Evolutionary conservation across 2,113 vertebrate species (phyloP).

Genomic region (Herpailurus yagouaroundi): DNA sequence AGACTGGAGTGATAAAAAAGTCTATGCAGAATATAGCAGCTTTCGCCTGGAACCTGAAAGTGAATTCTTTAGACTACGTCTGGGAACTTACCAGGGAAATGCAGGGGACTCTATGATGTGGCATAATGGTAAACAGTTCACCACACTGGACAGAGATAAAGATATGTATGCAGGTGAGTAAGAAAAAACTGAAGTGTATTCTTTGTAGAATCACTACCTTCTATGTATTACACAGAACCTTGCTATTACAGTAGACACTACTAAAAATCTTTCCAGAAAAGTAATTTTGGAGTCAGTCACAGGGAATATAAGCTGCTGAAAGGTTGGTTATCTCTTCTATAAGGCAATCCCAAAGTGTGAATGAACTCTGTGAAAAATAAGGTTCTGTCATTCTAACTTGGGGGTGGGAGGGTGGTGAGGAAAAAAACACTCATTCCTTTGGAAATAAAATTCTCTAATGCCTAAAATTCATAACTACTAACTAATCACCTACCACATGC

Average conservation of each 20-base stretch:
- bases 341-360: background rate
- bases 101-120: constrained; percentile 97
- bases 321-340: background rate
- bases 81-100: constrained; percentile 97
- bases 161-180: constrained; percentile 94
- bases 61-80: constrained; percentile 93
- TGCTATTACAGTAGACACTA: background rate
- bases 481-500: background rate
- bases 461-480: background rate
- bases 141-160: constrained; percentile 96
- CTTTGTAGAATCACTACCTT: background rate
- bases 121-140: constrained; percentile 98
- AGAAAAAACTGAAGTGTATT: fast-evolving
- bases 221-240: background rate
- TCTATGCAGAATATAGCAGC: constrained; percentile 98
- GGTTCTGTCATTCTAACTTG: background rate
- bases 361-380: background rate
- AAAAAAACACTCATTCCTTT: background rate
- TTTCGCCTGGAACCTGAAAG: constrained; percentile 95
- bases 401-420: background rate
- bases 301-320: background rate
- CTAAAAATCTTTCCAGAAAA: constrained; percentile 7
- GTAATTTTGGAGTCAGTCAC: background rate
- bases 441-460: background rate
- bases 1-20: constrained; percentile 98